phyloP scores from a whole-genome alignment of 2,888 invertebrate species.

The Volucella inflata region DNA sequence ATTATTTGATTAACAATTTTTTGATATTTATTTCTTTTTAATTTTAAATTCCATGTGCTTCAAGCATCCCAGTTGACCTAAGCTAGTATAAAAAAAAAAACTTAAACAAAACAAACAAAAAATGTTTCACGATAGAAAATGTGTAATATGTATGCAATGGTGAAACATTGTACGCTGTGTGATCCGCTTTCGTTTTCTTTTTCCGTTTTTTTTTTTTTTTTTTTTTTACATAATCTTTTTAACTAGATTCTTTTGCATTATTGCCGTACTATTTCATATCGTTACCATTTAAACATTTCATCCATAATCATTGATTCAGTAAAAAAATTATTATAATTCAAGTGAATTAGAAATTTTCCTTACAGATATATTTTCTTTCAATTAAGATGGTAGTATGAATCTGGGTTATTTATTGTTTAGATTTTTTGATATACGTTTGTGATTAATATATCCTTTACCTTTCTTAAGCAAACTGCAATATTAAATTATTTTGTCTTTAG shows the following conservation, averaged over 20 bases:
- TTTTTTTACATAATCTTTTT: constrained; percentile 13
- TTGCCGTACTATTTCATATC: constrained; percentile 35
- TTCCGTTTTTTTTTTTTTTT: constrained; percentile 25
- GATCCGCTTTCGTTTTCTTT: constrained; percentile 27
- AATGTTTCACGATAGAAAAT: constrained; percentile 25
- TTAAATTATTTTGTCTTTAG: no score
- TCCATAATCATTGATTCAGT: constrained; percentile 10
- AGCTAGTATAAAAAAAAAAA: constrained; percentile 22
- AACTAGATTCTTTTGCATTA: constrained; percentile 34
- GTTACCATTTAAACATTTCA: constrained; percentile 51
- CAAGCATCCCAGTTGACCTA: constrained; percentile 29
- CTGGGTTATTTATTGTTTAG: no score
- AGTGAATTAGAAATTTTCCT: background rate
- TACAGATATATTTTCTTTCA: no score
- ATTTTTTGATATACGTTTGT: no score
- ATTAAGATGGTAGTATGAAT: no score
- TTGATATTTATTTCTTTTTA: constrained; percentile 70
- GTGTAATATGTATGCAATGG: constrained; percentile 33
- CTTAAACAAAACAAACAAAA: constrained; percentile 1
- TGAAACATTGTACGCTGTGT: constrained; percentile 36
- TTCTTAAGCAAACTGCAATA: no score
- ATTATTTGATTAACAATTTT: constrained; percentile 62
- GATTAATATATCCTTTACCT: no score
- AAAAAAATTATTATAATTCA: background rate
- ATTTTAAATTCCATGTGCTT: constrained; percentile 40